Conservation (phyloP, 2,113 vertebrate genomes). For the Turdus rufiventris region DNA sequence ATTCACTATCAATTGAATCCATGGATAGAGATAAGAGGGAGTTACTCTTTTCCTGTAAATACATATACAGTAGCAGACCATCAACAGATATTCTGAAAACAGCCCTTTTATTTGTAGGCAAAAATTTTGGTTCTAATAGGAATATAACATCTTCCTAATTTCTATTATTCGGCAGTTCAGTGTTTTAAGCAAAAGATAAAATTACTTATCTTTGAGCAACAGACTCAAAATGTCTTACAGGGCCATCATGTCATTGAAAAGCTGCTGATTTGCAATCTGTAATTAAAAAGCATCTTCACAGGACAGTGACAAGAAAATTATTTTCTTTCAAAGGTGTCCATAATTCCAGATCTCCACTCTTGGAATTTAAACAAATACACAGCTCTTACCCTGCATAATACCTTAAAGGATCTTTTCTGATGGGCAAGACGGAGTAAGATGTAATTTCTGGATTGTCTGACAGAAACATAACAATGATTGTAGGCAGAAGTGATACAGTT, state of each 20-base stretch:
- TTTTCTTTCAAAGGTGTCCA: background rate
- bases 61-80: background rate
- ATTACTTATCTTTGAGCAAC: conserved; percentile 3
- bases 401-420: background rate
- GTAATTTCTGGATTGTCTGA: background rate
- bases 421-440: background rate
- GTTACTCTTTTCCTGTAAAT: background rate
- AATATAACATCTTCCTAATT: background rate
- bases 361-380: background rate
- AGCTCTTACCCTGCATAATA: background rate
- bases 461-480: background rate
- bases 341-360: background rate
- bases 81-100: background rate
- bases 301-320: background rate
- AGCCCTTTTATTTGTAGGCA: background rate
- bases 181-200: conserved; percentile 13
- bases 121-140: background rate
- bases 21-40: background rate
- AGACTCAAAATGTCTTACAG: background rate
- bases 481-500: background rate
- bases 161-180: background rate
- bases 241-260: background rate
- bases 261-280: background rate
- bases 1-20: background rate
- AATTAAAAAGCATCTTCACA: conserved; percentile 3